Base-by-base conservation (phyloP, 2,113 vertebrate species). In the Agelaius tricolor region DNA sequence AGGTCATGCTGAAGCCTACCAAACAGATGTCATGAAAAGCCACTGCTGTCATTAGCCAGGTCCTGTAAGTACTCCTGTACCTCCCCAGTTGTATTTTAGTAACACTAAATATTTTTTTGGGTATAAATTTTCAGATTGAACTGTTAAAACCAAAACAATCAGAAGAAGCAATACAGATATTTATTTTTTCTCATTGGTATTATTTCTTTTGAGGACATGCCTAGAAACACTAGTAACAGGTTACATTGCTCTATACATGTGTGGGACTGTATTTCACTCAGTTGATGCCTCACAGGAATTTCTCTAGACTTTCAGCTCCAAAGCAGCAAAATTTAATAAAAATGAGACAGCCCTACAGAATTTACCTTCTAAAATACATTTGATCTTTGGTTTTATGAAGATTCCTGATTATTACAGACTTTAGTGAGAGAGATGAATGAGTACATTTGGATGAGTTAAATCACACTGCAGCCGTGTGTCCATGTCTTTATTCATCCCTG, bases 1-100 rank as follows among this genome's bases (percentile, higher is more conserved):
- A 98, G 98, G 98, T 98, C 97, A 98, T 91, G 94, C 96, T 93
- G 95, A 97, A 97, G 87, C 58, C 3, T 88, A 97, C 91, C 92
- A 93, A 88, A 95, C 94, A 93, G 95, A 96, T 97, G 97, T 96
- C 95, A 95, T 74, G 85, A 94, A 97, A 97, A 98, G 94, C 95
- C 86, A 59, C 35, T 84, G 82, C 94, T 46, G 1, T 97, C 85
- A 97, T 98, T 96, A 98, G 86, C 75, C 12, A 2, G 89, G 91
- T 96, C 96, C 92, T 96, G 6, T 94, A 92, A 97, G 74, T 87
- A 95, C 67, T 78, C 85, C 44, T 90, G 86, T 51, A 97, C 79
- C 93, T 97, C 90, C 97, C 91, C 16, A 63, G 67, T 6, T 94
- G 44, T 68, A 71, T 93, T 88, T n/a, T 63, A 94, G 52, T 37